Conservation (phyloP, 2,888 invertebrate genomes). For the Meiosimyza platycephala region DNA sequence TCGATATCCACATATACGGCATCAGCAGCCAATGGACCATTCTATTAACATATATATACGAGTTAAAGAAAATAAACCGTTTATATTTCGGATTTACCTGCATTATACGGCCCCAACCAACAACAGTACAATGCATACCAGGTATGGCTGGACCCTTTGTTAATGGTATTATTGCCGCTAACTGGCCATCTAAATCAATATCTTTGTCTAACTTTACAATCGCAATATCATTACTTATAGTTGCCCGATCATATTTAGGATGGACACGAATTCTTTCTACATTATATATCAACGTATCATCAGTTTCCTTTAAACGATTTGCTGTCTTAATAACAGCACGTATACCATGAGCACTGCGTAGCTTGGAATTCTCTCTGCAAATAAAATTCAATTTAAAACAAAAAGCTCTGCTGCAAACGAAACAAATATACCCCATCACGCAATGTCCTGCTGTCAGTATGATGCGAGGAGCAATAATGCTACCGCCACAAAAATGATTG, state of each 20-base stretch:
- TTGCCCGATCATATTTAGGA: neutral
- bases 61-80: too few species aligned
- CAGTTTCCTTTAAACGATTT: slow-evolving; percentile 16
- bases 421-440: neutral
- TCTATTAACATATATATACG: neutral
- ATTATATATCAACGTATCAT: slow-evolving; percentile 15
- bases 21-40: slow-evolving; percentile 45
- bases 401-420: too few species aligned
- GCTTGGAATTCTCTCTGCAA: neutral
- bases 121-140: slow-evolving; percentile 44
- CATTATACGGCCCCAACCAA: slow-evolving; percentile 54
- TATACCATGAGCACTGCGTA: neutral
- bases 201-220: slow-evolving; percentile 2
- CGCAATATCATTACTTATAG: slow-evolving; percentile 17
- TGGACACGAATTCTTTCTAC: slow-evolving; percentile 16
- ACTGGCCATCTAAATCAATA: slow-evolving; percentile 16
- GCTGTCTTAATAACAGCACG: slow-evolving; percentile 33
- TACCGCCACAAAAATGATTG: slow-evolving; percentile 21
- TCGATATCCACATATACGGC: slow-evolving; percentile 35
- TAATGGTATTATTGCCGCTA: slow-evolving; percentile 13
- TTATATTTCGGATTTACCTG: slow-evolving; percentile 41
- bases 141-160: neutral
- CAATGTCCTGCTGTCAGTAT: slow-evolving; percentile 31
- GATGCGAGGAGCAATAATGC: neutral
- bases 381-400: too few species aligned